Evolutionary conservation across 2,797 vertebrate genomes (phyloP), one percentile per base, ranked within the genome.

Genomic region (Graptemys geographica): DNA sequence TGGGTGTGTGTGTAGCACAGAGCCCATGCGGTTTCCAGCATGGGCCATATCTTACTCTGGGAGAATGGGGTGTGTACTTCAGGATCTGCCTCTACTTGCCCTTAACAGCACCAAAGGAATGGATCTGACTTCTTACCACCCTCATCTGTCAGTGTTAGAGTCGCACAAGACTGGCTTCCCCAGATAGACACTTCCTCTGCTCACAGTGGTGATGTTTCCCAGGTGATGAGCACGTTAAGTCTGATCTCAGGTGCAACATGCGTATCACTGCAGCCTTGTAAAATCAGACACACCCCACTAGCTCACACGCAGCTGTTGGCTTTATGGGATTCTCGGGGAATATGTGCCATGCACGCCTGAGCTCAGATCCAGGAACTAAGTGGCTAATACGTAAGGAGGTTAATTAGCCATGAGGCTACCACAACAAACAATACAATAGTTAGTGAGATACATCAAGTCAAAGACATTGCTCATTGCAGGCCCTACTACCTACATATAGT

Each of bases 191-290:
- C 31, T 11, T 16, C 2, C 23, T 37, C 56, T 83, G 37, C 74
- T 1, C 0, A 59, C 55, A 52, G 6, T 11, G 49, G 51, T 47
- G 8, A 0, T 2, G 19, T 21, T 5, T 59, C 72, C 33, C 0
- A 62, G 62, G 72, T 72, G 81, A 18, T 0, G 0, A 33, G 44
- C 52, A n/a, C 37, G 82, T 51, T n/a, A 8, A 0, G 49, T 44
- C 47, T 1, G 13, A 90, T 56, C 0, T 0, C 59, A 69, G 44
- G 19, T 52, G 1, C 3, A 1, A 0, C 0, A n/a, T 23, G 31
- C 18, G 62, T 41, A 1, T 21, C 44, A 3, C 74, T 1, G 25
- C 59, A 83, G 27, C 56, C 41, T 21, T 5, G 2, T 27, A 13
- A 25, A 41, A 37, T 19, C 47, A 2, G 1, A 78, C 76, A 59